A percentile compares a stretch with the other conserved stretches of the same genome.
Conservation (phyloP, 1,140 invertebrate species). For the Drosophila orosa region DNA sequence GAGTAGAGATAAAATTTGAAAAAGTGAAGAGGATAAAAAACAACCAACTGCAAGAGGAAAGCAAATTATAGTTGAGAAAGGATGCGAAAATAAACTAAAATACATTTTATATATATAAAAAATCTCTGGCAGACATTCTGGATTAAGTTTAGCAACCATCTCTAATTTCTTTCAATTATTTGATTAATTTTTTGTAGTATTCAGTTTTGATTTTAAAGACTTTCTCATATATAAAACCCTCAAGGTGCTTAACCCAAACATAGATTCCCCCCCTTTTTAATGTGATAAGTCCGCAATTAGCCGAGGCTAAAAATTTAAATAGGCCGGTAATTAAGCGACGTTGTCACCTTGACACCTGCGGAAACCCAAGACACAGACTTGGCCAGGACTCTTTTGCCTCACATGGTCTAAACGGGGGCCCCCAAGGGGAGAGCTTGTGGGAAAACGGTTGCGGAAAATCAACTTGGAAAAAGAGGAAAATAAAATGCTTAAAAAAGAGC, state of each 20-base stretch:
- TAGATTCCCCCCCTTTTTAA: constrained; percentile 28
- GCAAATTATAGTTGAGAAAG: not conserved
- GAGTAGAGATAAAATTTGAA: not conserved
- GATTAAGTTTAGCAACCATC: not conserved
- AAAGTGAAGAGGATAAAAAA: not conserved
- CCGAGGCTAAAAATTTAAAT: constrained; percentile 43
- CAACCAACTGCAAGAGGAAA: not conserved
- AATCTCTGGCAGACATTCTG: not conserved
- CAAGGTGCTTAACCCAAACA: not conserved
- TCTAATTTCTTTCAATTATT: not conserved
- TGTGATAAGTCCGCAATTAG: constrained; percentile 69
- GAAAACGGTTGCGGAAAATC: not conserved
- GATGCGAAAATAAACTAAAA: no score
- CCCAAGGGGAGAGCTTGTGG: not conserved
- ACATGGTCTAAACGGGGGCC: not conserved
- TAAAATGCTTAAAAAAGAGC: constrained; percentile 6
- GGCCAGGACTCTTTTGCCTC: not conserved
- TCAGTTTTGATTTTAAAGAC: no score
- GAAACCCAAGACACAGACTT: constrained; percentile 4
- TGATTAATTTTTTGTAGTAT: not conserved
- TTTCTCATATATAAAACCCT: not conserved
- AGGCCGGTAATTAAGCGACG: constrained; percentile 47
- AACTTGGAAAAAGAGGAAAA: not conserved
- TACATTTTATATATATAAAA: not conserved
- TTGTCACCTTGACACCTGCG: constrained; percentile 43